Evolutionary conservation across 2,113 vertebrate species (phyloP), one percentile per base, ranked within the genome.

Genomic region (Onychorhynchus coronatus): DNA sequence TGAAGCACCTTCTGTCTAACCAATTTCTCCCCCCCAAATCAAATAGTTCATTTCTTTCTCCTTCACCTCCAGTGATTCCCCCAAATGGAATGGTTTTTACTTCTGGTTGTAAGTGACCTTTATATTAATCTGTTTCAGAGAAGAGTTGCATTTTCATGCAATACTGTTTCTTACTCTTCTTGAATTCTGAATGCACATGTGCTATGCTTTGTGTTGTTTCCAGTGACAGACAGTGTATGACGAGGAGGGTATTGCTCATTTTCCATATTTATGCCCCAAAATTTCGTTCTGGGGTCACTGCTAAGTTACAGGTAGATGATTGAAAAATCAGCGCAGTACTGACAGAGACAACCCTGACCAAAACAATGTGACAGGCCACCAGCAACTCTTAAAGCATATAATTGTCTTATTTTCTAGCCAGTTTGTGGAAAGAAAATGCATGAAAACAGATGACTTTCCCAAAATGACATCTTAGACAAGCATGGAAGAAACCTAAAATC

Each of bases 1-100:
- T 93, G 95, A 95, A 97, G 92, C 92, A 97, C 97, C 97, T 98
- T 97, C 97, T 97, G 95, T 98, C 97, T 97, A 85, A 68, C 49
- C 75, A 81, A 47, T 80, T 93, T 91, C 49, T 49, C 50, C 50
- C 50, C 73, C 94, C 82, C 58, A 77, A 95, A 95, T 93, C 86
- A 95, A 92, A 94, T 18, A 84, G 30, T 86, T 68, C 3, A 44
- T 95, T 95, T 92, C 33, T 62, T 66, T 95, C 63, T 55, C 52
- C 15, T 89, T 91, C 81, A 88, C 74, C 88, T 84, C 27, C 31
- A 55, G 78, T 19, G 71, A 77, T 94, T 77, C 37, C 67, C 50
- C 33, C 20, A 88, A 91, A 85, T 13, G 3, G 28, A 91, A 81
- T 42, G 35, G 58, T 92, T 83, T 74, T 91, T 89, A 67, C 62